Percentiles rank a stretch among this genome's conserved stretches.
Conservation (phyloP, 2,113 vertebrate genomes). For the Pitta sordida region DNA sequence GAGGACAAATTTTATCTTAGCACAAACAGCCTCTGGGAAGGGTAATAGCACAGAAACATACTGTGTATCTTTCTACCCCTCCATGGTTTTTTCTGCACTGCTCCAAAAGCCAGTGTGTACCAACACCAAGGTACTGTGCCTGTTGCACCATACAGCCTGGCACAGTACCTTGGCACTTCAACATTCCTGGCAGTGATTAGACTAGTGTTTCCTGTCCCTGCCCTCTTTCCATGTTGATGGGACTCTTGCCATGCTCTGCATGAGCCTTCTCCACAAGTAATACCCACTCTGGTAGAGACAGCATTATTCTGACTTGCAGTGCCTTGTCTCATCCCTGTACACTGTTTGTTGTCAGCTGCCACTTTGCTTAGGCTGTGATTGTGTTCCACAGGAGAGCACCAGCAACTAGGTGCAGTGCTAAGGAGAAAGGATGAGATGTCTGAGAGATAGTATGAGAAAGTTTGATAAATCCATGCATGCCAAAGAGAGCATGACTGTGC, state of each 20-base stretch:
- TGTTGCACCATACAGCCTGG: background rate
- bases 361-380: background rate
- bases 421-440: background rate
- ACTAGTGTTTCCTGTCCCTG: background rate
- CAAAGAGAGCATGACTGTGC: background rate
- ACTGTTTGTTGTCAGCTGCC: background rate
- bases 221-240: background rate
- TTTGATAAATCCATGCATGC: background rate
- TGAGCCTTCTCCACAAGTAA: background rate
- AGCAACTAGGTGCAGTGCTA: background rate
- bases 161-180: background rate
- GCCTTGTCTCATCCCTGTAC: background rate
- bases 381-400: background rate
- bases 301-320: background rate
- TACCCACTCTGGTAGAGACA: background rate
- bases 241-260: background rate
- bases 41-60: background rate
- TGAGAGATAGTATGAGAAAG: background rate
- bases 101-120: background rate
- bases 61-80: background rate
- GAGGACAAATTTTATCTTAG: slow-evolving; percentile 3
- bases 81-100: accelerated
- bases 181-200: background rate
- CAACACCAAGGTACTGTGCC: background rate
- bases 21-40: background rate